Evolutionary conservation across 35 echinoderm and acorn worm species (phyloP), one percentile per base, ranked within the genome.

Genomic region (Patiria miniata): DNA sequence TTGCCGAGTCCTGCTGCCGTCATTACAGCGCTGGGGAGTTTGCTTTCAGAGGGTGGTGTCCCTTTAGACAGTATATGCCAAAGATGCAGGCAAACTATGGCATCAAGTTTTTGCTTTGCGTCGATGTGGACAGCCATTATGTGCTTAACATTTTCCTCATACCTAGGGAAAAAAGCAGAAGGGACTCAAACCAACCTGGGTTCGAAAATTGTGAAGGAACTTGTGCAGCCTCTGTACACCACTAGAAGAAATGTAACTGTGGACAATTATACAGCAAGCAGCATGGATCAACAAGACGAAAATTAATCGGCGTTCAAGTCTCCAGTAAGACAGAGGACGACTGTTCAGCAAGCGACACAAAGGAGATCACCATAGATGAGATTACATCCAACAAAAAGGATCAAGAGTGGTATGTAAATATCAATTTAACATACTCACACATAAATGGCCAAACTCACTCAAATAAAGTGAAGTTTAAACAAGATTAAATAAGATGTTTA

Each of bases 371-470:
- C n/a, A n/a, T n/a, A n/a, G n/a, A n/a, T n/a, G n/a, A n/a, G n/a
- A n/a, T n/a, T n/a, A n/a, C n/a, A n/a, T n/a, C n/a, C n/a, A n/a
- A n/a, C n/a, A n/a, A n/a, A n/a, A n/a, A n/a, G n/a, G n/a, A n/a
- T n/a, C n/a, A n/a, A n/a, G n/a, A n/a, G n/a, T n/a, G n/a, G n/a
- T n/a, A n/a, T n/a, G n/a, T n/a, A n/a, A n/a, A n/a, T n/a, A n/a
- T n/a, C n/a, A n/a, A n/a, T n/a, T n/a, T n/a, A n/a, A n/a, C n/a
- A n/a, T n/a, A n/a, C n/a, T n/a, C n/a, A n/a, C n/a, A n/a, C n/a
- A n/a, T n/a, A n/a, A n/a, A 93, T n/a, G 89, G 89, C 76, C 91
- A 85, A 68, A 73, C 52, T 36, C 68, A 54, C 37, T 15, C 89
- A 8, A 83, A 89, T 86, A 34, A 78, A 86, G 7, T 89, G n/a